Evolutionary conservation across 1,140 invertebrate genomes (phyloP).

Genomic region (Atta colombica): DNA sequence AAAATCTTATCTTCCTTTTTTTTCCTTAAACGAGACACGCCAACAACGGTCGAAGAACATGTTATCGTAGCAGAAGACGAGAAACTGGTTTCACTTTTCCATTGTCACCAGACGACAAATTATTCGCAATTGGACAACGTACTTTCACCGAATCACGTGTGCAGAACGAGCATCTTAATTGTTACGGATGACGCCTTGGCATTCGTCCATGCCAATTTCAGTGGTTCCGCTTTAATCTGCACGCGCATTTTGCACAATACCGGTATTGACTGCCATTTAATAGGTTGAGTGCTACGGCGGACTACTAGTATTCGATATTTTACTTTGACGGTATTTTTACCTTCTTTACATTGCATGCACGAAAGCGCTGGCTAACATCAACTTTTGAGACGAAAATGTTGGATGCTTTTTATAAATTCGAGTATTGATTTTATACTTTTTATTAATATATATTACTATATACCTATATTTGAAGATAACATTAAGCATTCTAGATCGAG

Average conservation of each 20-base stretch:
- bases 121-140: constrained; percentile 44
- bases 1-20: constrained; percentile 26
- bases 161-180: constrained; percentile 63
- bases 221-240: constrained; percentile 51
- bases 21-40: not conserved
- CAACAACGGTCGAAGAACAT: constrained; percentile 28
- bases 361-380: not conserved
- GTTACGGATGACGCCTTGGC: constrained; percentile 23
- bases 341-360: not conserved
- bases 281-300: constrained; percentile 38
- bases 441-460: not conserved
- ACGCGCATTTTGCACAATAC: constrained; percentile 29
- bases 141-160: constrained; percentile 70
- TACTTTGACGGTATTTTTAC: constrained; percentile 42
- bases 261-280: constrained; percentile 37
- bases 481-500: too few relatives aligned
- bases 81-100: constrained; percentile 79
- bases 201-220: constrained; percentile 59
- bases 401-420: not conserved
- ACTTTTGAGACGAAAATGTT: not conserved
- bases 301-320: constrained; percentile 38
- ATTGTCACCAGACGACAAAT: constrained; percentile 74
- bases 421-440: not conserved
- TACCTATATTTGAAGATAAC: not conserved
- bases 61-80: constrained; percentile 1